Evolutionary conservation across 2,113 vertebrate genomes (phyloP), one percentile per base, ranked within the genome.

Genomic region (Mus spicilegus): DNA sequence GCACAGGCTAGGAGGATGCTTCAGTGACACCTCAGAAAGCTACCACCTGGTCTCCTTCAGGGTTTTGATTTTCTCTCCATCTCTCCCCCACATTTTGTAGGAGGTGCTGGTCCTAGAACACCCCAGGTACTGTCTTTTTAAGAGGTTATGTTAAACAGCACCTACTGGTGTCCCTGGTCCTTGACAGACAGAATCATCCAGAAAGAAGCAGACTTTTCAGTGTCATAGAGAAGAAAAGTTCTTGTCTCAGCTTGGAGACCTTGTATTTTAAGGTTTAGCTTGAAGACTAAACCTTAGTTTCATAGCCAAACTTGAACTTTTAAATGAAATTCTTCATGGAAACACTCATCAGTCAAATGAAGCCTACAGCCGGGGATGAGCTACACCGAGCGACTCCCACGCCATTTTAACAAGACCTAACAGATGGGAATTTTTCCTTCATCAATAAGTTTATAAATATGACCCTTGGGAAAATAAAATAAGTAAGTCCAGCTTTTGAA

Each of bases 311-410:
- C 95, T 96, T 85, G 94, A 96, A 96, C 91, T 96, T 96, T 84
- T 39, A 56, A 58, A 28, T 56, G 22, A 96, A 78, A 94, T 98
- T 97, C 49, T 95, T 96, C 96, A 92, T 84, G 93, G 96, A 96
- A 98, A 97, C 96, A 96, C 84, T 87, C 88, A 97, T 91, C 72
- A 97, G 58, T 93, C 89, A 97, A 96, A 97, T 86, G 95, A 96
- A 90, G 94, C 70, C 0, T 86, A 12, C 30, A 75, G 69, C 14
- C 89, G 20, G 73, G 86, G 75, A 96, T 17, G 63, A 96, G 82
- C 61, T 70, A 63, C 81, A 95, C 76, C 89, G 61, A 93, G 26
- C 28, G 46, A 84, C 4, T 54, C 54, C 22, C 0, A 56, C 14
- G 93, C 10, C 89, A 95, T 63, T 80, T 96, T 87, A 87, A 69